Evolutionary conservation across 2,113 vertebrate species (phyloP), one percentile per base, ranked within the genome.

Genomic region (Lepus americanus): DNA sequence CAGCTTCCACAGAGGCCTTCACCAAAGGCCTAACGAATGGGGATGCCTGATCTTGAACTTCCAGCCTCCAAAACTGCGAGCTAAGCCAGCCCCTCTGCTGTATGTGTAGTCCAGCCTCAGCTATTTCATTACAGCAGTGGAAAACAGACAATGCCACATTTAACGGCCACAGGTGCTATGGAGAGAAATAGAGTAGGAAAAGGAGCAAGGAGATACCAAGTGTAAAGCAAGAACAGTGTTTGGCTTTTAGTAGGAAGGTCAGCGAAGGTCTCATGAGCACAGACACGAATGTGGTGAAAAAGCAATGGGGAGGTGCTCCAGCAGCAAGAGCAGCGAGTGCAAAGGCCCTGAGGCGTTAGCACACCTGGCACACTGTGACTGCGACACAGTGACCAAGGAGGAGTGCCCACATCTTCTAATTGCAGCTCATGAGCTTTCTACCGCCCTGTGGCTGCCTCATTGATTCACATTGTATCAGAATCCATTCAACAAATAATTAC

Each of bases 401-500:
- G n/a, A 33, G 33, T 79, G 3, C 12, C 80, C 33, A 20, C n/a
- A 39, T 66, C 61, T 89, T 83, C 17, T 22, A 63, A 53, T 4
- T 10, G 0, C 6, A 29, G 84, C 61, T 55, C 80, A 3, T 49
- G 51, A 87, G 81, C 33, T 92, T 84, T 64, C 67, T 81, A 22
- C n/a, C 86, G 25, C 17, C 76, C 20, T 31, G 5, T 1, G 2
- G 33, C n/a, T 27, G 31, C 80, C 51, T 85, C 55, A 1, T 0
- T 13, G 14, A 55, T 39, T 95, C 25, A 33, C 16, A 49, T 81
- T 94, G 83, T 78, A 59, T 87, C 76, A 27, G 78, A 93, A 19
- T 94, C 83, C 87, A 81, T 78, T 96, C 44, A 67, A 69, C 59
- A 95, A 80, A 70, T 64, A 53, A 87, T 84, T 87, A 67, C 20